Percentiles rank a stretch among this genome's conserved stretches.
These are phyloP conservation scores for Struthio camelus DNA, from an alignment of 2,113 vertebrate genomes.

Conservation along the genomic window DNA sequence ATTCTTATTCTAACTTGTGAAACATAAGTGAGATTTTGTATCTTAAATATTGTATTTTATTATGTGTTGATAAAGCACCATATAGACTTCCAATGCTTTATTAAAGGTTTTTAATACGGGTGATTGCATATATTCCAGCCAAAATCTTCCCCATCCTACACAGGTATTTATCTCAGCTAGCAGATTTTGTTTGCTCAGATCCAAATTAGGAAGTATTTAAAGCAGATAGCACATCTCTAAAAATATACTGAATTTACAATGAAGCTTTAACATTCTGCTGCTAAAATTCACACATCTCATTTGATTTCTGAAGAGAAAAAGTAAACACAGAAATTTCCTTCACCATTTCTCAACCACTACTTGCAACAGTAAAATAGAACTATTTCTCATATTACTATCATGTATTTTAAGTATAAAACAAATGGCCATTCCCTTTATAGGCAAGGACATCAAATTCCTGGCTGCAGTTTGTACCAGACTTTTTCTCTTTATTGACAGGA, in stretches of 20 bases:
- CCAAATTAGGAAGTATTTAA: conserved; percentile 69
- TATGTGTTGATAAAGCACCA: conserved; percentile 1
- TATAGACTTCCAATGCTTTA: conserved; percentile 3
- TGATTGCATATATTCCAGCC: conserved; percentile 38
- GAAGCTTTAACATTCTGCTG: conserved; percentile 57
- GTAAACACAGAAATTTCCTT: conserved; percentile 53
- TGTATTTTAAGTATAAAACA: not conserved
- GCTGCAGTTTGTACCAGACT: not conserved
- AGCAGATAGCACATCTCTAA: conserved; percentile 56
- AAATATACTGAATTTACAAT: conserved; percentile 68
- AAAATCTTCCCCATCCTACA: conserved; percentile 48
- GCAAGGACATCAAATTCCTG: conserved; percentile 23
- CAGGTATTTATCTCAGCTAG: conserved; percentile 64
- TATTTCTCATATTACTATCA: not conserved
- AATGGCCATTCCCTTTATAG: not conserved
- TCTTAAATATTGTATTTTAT: not conserved
- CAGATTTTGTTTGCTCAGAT: conserved; percentile 68
- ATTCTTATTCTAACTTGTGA: not conserved
- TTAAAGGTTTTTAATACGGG: conserved; percentile 54
- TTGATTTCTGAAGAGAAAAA: conserved; percentile 47
- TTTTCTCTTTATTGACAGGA: not conserved
- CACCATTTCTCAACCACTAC: not conserved
- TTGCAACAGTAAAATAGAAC: not conserved
- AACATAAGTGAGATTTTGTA: not conserved
- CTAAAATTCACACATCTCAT: conserved; percentile 56